Evolutionary conservation across 2,797 vertebrate genomes (phyloP).

Genomic region (Syngnathus acus): DNA sequence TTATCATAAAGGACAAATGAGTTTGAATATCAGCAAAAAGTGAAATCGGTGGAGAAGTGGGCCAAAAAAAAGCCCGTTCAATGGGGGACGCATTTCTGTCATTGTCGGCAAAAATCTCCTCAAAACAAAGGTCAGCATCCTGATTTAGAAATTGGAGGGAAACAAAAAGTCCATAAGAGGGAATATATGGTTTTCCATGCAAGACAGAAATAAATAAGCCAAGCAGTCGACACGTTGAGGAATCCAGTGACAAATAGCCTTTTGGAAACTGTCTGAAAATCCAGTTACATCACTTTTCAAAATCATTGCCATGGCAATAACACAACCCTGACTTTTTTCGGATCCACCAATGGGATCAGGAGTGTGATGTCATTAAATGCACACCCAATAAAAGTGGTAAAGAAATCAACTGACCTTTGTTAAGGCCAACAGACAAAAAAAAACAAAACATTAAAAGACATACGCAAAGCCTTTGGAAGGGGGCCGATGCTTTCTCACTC

Average conservation of each 20-base stretch:
- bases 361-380: constrained; percentile 88
- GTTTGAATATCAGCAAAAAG: constrained; percentile 69
- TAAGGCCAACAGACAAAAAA: constrained; percentile 68
- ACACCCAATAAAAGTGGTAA: constrained; percentile 75
- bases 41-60: constrained; percentile 37
- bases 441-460: constrained; percentile 67
- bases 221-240: constrained; percentile 63
- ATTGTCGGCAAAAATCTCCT: constrained; percentile 32
- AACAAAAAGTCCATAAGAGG: constrained; percentile 67
- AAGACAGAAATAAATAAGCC: constrained; percentile 65
- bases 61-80: constrained; percentile 34
- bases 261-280: constrained; percentile 82
- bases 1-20: constrained; percentile 78
- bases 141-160: constrained; percentile 69
- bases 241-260: constrained; percentile 78
- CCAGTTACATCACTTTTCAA: constrained; percentile 70
- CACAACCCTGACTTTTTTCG: constrained; percentile 49
- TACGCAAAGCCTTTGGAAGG: constrained; percentile 68
- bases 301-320: constrained; percentile 45
- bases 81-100: constrained; percentile 42
- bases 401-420: constrained; percentile 79
- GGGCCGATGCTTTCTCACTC: constrained; percentile 59
- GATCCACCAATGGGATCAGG: constrained; percentile 96
- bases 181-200: constrained; percentile 83
- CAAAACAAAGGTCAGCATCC: constrained; percentile 52